Conservation (phyloP, 2,888 invertebrate species). For the Terebella lapidaria region DNA sequence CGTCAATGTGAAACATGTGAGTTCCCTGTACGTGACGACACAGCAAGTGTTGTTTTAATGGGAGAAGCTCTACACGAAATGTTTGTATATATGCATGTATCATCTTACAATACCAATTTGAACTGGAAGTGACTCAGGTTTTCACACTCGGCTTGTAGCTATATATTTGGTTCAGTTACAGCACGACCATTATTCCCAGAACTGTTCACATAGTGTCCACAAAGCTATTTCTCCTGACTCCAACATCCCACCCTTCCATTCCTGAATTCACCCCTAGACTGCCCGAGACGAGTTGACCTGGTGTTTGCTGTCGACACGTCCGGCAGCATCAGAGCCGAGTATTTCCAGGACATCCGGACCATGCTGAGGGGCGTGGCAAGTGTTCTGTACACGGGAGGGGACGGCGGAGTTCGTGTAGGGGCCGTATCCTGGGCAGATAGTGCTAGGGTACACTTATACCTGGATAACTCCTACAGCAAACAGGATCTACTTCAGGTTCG, state of each 20-base stretch:
- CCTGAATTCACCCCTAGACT: constrained; percentile 5
- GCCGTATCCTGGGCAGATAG: constrained; percentile 16
- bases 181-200: too few species aligned
- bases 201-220: too few species aligned
- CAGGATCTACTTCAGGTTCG: constrained; percentile 17
- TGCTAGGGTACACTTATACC: constrained; percentile 33
- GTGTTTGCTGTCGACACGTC: constrained; percentile 23
- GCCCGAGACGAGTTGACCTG: constrained; percentile 20
- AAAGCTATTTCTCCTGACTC: too few species aligned
- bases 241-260: background rate
- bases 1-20: too few species aligned
- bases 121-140: too few species aligned
- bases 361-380: constrained; percentile 17
- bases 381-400: constrained; percentile 17
- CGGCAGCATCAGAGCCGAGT: constrained; percentile 17
- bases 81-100: too few species aligned
- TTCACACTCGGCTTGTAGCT: too few species aligned
- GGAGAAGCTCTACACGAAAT: too few species aligned
- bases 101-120: too few species aligned
- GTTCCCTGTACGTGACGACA: too few species aligned
- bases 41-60: too few species aligned
- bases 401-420: constrained; percentile 13
- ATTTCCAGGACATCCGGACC: constrained; percentile 15
- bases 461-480: constrained; percentile 30
- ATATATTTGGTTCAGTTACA: too few species aligned